These are phyloP conservation scores for Carabus problematicus DNA, from an alignment of 2,888 invertebrate species.

Conservation along the genomic window DNA sequence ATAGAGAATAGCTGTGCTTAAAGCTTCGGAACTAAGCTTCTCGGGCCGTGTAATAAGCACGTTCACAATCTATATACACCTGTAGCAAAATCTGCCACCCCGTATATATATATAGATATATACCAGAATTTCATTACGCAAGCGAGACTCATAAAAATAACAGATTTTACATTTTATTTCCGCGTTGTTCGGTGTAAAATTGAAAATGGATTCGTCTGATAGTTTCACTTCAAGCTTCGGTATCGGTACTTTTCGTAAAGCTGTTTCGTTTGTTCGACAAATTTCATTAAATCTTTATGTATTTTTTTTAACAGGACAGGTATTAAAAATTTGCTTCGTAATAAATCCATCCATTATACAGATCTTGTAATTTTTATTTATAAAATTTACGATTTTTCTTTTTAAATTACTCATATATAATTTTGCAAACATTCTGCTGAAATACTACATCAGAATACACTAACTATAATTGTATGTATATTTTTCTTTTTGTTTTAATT, in stretches of 20 bases:
- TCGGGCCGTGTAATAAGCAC: constrained; percentile 32
- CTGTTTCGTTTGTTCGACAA: no score
- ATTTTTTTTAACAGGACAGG: no score
- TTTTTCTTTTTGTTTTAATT: not conserved
- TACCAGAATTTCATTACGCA: constrained; percentile 6
- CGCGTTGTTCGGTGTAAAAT: no score
- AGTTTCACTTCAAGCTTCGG: no score
- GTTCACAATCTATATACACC: constrained; percentile 34
- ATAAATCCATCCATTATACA: no score
- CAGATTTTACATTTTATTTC: constrained; percentile 12
- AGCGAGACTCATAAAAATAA: constrained; percentile 10
- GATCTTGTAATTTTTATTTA: constrained; percentile 10
- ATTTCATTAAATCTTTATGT: no score
- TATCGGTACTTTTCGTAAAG: no score
- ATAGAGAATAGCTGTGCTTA: constrained; percentile 9
- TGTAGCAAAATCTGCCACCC: constrained; percentile 19
- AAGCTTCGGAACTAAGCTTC: constrained; percentile 26
- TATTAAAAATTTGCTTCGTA: no score
- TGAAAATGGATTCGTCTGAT: no score
- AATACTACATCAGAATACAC: no score
- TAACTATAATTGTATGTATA: no score
- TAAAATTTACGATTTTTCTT: constrained; percentile 19
- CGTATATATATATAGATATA: not conserved
- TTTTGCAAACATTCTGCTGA: no score
- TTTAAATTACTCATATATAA: not conserved